Evolutionary conservation across 2,888 invertebrate genomes (phyloP), one percentile per base, ranked within the genome.

Genomic region (Clunio marinus): DNA sequence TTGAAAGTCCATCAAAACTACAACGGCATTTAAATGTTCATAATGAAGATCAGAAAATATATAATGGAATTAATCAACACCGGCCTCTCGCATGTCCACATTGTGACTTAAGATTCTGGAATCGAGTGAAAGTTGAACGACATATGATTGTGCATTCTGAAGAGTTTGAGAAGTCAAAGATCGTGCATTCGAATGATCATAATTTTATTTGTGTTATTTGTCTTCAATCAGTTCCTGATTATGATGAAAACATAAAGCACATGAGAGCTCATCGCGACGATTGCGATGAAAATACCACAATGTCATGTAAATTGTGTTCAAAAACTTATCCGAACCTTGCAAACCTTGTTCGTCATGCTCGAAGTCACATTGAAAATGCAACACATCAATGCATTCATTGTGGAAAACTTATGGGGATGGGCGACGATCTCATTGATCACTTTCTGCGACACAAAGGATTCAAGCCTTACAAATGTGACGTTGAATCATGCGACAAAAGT

Each of bases 391-490:
- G 66, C 17, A 24, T 28, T 15, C n/a, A 55, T n/a, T 66, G 66
- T 35, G 66, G 66, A 7, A 28, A 35, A 15, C 24, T n/a, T 22
- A 32, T 55, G 28, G 66, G 66, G 24, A 27, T 66, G 41, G 66
- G 66, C 2, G 55, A 66, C 27, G 66, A 66, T 35, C 28, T 66
- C 20, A 51, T 66, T 24, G 66, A 66, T 32, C 66, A 66, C 22
- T n/a, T 66, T 20, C 10, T 66, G 32, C 1, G 66, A 7, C 66
- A 66, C 15, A 13, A 66, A 20, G 35, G 25, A 3, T 66, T 55
- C n/a, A 66, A 66, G 55, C 66, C 66, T 8, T 35, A 20, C 17
- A 2, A 10, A 1, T 66, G 66, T 15, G 27, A 13, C 1, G 5
- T 24, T 63, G 22, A 20, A 22, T n/a, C 8, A 2, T 68, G 68